A percentile compares a stretch with the other conserved stretches of the same genome.
phyloP scores from a whole-genome alignment of 1,140 invertebrate species.

The Leptopilina clavipes region DNA sequence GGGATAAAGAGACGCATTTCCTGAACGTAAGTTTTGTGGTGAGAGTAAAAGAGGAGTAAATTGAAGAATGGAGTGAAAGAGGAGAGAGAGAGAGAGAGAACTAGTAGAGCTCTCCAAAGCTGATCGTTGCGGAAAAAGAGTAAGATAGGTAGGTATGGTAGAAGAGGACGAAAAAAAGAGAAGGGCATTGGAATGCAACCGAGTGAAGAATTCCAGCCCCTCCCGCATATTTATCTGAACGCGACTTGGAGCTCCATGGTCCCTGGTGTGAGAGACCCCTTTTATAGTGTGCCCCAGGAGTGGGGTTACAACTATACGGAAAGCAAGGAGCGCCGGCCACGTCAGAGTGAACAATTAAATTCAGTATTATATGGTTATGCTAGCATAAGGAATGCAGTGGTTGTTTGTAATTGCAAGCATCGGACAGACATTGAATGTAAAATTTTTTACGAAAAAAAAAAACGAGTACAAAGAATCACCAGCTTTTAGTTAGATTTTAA shows the following conservation, averaged over 20 bases:
- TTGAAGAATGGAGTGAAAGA: constrained; percentile 41
- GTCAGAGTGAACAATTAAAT: constrained; percentile 39
- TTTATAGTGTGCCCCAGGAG: constrained; percentile 65
- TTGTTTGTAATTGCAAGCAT: constrained; percentile 57
- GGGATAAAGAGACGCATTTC: constrained; percentile 17
- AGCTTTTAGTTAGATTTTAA: too few relatives aligned
- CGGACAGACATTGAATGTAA: too few relatives aligned
- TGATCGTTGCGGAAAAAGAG: constrained; percentile 37
- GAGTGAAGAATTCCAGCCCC: constrained; percentile 75
- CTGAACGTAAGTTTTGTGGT: constrained; percentile 25
- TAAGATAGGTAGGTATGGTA: constrained; percentile 22
- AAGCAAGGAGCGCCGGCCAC: constrained; percentile 35
- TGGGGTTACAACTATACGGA: constrained; percentile 48
- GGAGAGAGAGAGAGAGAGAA: constrained; percentile 43
- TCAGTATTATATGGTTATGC: constrained; percentile 53
- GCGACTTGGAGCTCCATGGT: constrained; percentile 59
- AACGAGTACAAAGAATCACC: too few relatives aligned
- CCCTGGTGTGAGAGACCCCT: constrained; percentile 64
- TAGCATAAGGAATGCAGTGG: constrained; percentile 60
- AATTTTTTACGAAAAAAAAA: too few relatives aligned
- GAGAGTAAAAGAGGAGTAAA: constrained; percentile 42
- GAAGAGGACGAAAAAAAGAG: constrained; percentile 43
- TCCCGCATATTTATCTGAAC: constrained; percentile 75
- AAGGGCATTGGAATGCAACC: constrained; percentile 70
- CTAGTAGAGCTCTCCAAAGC: constrained; percentile 47